Percentiles rank a stretch among this genome's conserved stretches.
Conservation (phyloP, 2,888 invertebrate genomes). For the Patella caerulea region DNA sequence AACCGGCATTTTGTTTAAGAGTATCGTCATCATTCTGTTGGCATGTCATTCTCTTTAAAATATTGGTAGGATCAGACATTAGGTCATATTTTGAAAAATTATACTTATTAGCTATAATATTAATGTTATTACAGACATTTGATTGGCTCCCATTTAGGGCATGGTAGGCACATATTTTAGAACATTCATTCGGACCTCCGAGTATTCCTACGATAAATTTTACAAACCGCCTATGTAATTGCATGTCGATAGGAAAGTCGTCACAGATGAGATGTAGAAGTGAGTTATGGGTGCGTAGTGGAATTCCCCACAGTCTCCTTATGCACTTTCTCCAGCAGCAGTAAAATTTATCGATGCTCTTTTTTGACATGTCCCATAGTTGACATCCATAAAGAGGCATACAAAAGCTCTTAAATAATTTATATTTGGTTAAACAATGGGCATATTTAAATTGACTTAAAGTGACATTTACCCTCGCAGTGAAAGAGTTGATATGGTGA, state of each 20-base stretch:
- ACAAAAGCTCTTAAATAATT: conserved; percentile 4
- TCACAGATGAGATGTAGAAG: background rate
- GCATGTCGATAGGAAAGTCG: background rate
- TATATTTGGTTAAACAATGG: background rate
- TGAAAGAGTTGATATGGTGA: background rate
- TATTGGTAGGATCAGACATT: no score
- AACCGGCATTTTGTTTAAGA: no score
- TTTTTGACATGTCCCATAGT: background rate
- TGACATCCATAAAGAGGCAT: conserved; percentile 5
- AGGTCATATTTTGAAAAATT: no score
- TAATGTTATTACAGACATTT: background rate
- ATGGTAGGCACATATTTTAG: background rate
- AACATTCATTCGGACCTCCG: background rate
- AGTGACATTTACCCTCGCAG: background rate
- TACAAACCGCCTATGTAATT: background rate
- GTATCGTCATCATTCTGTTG: no score
- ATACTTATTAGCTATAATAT: no score
- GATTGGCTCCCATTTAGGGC: background rate
- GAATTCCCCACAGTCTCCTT: background rate
- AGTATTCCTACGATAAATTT: background rate
- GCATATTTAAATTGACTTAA: background rate
- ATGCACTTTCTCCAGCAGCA: background rate
- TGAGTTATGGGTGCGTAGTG: background rate
- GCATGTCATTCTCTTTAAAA: no score
- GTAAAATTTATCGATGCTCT: background rate